A percentile compares a stretch with the other conserved stretches of the same genome.
phyloP scores from a whole-genome alignment of 2,113 vertebrate genomes.

The Vulpes lagopus region DNA sequence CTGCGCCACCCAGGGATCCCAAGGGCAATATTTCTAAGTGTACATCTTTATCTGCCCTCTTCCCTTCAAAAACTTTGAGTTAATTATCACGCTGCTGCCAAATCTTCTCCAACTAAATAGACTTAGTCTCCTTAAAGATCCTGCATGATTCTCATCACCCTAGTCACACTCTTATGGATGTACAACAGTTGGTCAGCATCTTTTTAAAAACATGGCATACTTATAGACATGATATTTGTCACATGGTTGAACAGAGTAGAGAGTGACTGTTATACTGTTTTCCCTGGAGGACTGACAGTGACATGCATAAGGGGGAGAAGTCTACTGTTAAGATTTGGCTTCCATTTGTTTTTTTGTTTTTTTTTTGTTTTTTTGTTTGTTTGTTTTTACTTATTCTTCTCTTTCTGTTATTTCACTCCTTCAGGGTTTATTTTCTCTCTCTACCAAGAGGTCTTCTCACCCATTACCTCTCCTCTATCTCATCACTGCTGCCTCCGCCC shows the following conservation, averaged over 20 bases:
- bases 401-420: neutral
- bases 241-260: neutral
- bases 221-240: neutral
- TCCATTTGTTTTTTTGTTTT: neutral
- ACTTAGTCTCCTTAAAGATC: neutral
- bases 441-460: neutral
- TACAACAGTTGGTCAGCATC: neutral
- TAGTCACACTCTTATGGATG: neutral
- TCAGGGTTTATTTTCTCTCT: neutral
- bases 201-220: neutral
- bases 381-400: neutral
- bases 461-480: neutral
- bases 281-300: neutral
- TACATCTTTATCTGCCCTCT: neutral
- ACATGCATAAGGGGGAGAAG: neutral
- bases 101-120: slow-evolving; percentile 24
- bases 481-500: neutral
- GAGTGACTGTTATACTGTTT: neutral
- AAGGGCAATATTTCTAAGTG: neutral
- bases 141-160: neutral
- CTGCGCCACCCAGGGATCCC: too few relatives aligned
- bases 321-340: neutral
- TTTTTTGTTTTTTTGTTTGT: neutral
- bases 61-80: neutral
- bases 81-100: neutral